Evolutionary conservation across 2,888 invertebrate genomes (phyloP).

Genomic region (Didymodactylos carnosus): DNA sequence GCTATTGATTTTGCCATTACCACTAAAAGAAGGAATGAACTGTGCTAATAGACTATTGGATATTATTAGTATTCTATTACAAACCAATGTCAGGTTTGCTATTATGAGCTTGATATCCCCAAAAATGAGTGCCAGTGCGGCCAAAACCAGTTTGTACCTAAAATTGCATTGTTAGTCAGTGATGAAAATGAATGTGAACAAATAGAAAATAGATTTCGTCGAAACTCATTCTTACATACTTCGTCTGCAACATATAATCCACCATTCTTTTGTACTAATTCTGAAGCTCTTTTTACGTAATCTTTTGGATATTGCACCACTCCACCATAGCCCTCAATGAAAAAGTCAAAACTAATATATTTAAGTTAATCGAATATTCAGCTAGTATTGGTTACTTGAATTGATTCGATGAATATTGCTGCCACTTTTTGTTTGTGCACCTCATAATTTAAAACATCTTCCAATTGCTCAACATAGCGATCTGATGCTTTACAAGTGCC

Average conservation of each 20-base stretch:
- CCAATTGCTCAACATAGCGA: constrained; percentile 60
- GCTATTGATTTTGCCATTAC: constrained; percentile 96
- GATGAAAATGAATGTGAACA: too few species aligned
- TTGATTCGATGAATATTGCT: constrained; percentile 76
- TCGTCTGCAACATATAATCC: constrained; percentile 80
- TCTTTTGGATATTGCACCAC: constrained; percentile 72
- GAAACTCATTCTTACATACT: too few species aligned
- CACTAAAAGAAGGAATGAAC: constrained; percentile 41
- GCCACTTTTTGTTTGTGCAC: constrained; percentile 57
- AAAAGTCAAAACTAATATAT: not conserved
- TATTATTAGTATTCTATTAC: constrained; percentile 41
- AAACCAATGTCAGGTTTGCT: constrained; percentile 5
- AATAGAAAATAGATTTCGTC: too few species aligned
- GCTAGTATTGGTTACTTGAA: constrained; percentile 44
- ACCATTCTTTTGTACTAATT: constrained; percentile 55
- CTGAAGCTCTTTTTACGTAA: constrained; percentile 59
- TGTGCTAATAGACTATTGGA: constrained; percentile 66
- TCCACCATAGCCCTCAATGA: constrained; percentile 61
- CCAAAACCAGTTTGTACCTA: constrained; percentile 98
- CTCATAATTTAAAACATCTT: constrained; percentile 55
- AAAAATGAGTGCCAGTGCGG: constrained; percentile 72
- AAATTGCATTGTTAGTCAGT: constrained; percentile 53
- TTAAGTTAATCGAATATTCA: not conserved
- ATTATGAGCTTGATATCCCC: constrained; percentile 77
- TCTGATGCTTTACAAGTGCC: constrained; percentile 51